Evolutionary conservation across 2,113 vertebrate genomes (phyloP).

Genomic region (Dicaeum eximium): DNA sequence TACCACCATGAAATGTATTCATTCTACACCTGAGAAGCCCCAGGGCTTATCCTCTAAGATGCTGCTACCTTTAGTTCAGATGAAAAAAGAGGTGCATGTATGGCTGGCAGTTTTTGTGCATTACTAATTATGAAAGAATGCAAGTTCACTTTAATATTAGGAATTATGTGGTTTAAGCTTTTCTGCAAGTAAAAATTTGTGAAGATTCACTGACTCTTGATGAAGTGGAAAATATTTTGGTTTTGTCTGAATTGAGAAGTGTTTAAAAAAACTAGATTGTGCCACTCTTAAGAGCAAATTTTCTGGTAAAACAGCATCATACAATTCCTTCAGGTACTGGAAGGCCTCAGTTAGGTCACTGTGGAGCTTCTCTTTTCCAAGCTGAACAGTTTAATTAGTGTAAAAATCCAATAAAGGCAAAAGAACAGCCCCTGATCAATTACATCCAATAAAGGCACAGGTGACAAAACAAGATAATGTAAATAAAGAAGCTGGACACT

Average conservation of each 20-base stretch:
- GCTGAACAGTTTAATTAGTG: not conserved
- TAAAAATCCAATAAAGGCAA: not conserved
- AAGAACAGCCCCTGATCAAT: not conserved
- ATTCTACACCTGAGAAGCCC: conserved; percentile 10
- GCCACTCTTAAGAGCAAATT: not conserved
- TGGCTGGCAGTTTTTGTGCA: not conserved
- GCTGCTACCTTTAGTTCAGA: not conserved
- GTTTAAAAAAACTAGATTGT: not conserved
- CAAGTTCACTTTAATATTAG: not conserved
- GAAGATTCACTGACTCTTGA: not conserved
- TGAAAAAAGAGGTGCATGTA: not conserved
- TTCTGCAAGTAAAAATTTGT: not conserved
- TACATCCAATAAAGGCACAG: not conserved
- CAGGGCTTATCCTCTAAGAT: not conserved
- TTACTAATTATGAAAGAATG: not conserved
- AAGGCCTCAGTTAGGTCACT: not conserved
- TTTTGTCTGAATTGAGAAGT: not conserved
- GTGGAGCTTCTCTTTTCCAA: not conserved
- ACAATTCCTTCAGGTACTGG: not conserved
- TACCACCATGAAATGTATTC: not conserved
- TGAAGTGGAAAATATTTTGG: not conserved
- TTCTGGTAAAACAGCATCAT: not conserved
- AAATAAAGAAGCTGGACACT: not conserved
- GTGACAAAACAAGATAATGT: not conserved
- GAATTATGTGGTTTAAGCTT: not conserved